Percentiles rank a stretch among this genome's conserved stretches.
phyloP scores from a whole-genome alignment of 2,888 invertebrate species.

The Microplitis deprimator region DNA sequence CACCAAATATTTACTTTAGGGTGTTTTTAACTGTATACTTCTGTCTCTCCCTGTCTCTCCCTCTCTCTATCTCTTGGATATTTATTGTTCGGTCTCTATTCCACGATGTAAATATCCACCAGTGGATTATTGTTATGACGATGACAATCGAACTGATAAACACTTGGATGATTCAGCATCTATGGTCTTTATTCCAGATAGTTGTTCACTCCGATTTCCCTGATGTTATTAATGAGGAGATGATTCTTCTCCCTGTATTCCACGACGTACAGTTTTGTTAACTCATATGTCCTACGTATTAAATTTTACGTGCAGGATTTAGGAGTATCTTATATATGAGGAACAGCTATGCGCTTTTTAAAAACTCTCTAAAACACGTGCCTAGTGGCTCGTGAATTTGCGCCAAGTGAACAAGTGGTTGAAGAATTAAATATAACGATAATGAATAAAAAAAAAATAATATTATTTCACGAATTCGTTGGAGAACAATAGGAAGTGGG shows the following conservation, averaged over 20 bases:
- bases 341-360: not conserved
- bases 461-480: not conserved
- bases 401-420: constrained; percentile 22
- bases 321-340: constrained; percentile 6
- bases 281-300: constrained; percentile 21
- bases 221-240: not conserved
- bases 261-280: constrained; percentile 30
- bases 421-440: not conserved
- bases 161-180: constrained; percentile 1
- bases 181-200: not conserved
- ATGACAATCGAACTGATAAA: constrained; percentile 5
- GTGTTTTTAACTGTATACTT: not conserved
- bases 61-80: not conserved
- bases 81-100: not conserved
- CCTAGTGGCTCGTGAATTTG: constrained; percentile 2
- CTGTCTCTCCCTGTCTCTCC: not conserved
- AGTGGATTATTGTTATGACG: not conserved
- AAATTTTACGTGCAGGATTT: constrained; percentile 13
- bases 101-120: constrained; percentile 5
- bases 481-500: not conserved
- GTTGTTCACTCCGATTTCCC: constrained; percentile 19
- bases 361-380: constrained; percentile 1
- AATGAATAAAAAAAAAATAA: not conserved
- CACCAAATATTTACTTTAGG: constrained; percentile 13
- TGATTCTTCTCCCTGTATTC: constrained; percentile 28